phyloP scores from a whole-genome alignment of 2,888 invertebrate species.

The Dasypogon diadema region DNA sequence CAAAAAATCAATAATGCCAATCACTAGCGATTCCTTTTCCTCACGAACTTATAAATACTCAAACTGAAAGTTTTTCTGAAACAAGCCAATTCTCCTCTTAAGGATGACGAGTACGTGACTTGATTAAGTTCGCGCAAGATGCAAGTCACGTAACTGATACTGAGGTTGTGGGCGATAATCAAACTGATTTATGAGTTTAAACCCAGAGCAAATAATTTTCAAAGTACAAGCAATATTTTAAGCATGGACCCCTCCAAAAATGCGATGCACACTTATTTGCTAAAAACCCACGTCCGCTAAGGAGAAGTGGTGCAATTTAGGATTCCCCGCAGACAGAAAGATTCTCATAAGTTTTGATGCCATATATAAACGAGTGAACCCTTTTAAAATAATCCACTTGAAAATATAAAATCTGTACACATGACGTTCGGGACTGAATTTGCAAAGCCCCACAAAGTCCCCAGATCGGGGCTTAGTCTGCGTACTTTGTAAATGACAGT shows the following conservation, averaged over 20 bases:
- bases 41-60: too few species aligned
- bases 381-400: constrained; percentile 35
- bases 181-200: constrained; percentile 37
- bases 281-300: background rate
- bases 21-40: too few species aligned
- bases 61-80: too few species aligned
- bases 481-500: constrained; percentile 4
- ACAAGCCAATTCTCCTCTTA: constrained; percentile 19
- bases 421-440: background rate
- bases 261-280: background rate
- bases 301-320: constrained; percentile 6
- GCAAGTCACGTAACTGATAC: constrained; percentile 24
- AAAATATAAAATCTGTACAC: constrained; percentile 14
- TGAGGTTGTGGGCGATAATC: background rate
- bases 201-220: constrained; percentile 26
- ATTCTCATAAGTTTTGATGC: constrained; percentile 1
- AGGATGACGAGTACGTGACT: constrained; percentile 30
- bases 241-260: background rate
- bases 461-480: background rate
- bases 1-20: too few species aligned
- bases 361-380: background rate
- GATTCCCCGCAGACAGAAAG: background rate
- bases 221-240: constrained; percentile 11
- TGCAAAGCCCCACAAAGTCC: constrained; percentile 8
- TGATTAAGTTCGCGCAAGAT: background rate